phyloP scores from a whole-genome alignment of 2,797 vertebrate genomes.

The Cynopterus sphinx region DNA sequence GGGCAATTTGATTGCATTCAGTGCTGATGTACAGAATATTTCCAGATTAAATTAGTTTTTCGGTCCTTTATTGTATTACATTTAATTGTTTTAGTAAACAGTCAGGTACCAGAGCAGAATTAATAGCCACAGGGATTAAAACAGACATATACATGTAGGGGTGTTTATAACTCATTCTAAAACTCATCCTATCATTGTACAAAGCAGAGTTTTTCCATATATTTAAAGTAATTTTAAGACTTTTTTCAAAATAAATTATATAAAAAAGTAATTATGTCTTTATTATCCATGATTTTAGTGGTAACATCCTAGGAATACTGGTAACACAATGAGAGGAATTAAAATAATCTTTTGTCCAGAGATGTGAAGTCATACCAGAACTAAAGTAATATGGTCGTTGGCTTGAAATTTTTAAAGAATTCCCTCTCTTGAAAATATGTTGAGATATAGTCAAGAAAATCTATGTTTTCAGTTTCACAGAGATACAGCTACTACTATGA shows the following conservation, averaged over 20 bases:
- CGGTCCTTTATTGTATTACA: neutral
- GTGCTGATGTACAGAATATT: neutral
- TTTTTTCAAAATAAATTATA: neutral
- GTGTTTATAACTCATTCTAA: neutral
- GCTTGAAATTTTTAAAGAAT: neutral
- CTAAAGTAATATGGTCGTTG: neutral
- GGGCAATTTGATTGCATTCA: neutral
- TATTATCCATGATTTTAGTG: neutral
- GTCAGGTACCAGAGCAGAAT: neutral
- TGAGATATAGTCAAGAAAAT: neutral
- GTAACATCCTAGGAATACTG: neutral
- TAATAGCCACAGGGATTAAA: neutral
- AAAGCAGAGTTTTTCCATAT: neutral
- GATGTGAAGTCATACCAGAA: neutral
- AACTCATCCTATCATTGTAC: neutral
- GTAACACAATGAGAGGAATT: neutral
- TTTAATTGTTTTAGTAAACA: neutral
- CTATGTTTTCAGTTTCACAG: neutral
- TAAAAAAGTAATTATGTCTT: neutral
- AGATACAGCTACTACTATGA: neutral
- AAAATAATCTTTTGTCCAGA: neutral
- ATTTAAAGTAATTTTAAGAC: slow-evolving; percentile 1
- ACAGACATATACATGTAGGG: neutral
- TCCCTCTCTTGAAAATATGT: neutral
- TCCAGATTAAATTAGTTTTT: neutral